A percentile compares a stretch with the other conserved stretches of the same genome.
phyloP scores from a whole-genome alignment of 2,113 vertebrate genomes.

The Psittacula cyanocephala region DNA sequence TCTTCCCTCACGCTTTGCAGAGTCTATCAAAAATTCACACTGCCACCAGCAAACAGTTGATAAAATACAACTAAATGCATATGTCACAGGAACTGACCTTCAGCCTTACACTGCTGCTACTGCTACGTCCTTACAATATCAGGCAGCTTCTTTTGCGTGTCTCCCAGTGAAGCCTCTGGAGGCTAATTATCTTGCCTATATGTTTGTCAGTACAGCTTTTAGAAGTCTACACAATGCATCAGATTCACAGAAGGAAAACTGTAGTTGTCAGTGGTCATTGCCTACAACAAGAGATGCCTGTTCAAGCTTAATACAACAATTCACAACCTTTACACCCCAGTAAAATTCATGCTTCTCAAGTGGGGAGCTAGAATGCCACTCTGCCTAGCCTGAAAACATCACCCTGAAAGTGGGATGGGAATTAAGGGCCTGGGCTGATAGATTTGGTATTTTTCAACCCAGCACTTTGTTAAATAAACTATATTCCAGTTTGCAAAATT shows the following conservation, averaged over 20 bases:
- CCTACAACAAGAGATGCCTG: constrained; percentile 17
- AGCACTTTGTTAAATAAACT: constrained; percentile 14
- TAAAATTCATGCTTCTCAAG: constrained; percentile 36
- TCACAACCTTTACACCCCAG: neutral
- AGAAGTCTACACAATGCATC: neutral
- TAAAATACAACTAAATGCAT: neutral
- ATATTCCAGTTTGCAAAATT: neutral
- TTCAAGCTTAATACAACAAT: neutral
- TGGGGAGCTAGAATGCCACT: neutral
- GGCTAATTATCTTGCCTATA: neutral
- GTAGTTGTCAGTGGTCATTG: neutral
- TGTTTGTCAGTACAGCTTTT: constrained; percentile 40
- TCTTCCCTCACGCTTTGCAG: neutral
- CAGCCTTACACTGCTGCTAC: neutral
- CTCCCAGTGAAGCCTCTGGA: neutral
- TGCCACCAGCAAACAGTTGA: neutral
- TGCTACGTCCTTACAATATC: neutral
- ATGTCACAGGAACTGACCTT: neutral
- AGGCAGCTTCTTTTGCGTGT: neutral
- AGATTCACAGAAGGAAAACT: neutral
- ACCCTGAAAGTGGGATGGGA: neutral
- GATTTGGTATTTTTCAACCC: neutral
- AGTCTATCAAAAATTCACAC: neutral
- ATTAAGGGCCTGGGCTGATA: neutral
- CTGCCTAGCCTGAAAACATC: neutral